phyloP scores from a whole-genome alignment of 2,797 vertebrate species.

The Anguilla marmorata region DNA sequence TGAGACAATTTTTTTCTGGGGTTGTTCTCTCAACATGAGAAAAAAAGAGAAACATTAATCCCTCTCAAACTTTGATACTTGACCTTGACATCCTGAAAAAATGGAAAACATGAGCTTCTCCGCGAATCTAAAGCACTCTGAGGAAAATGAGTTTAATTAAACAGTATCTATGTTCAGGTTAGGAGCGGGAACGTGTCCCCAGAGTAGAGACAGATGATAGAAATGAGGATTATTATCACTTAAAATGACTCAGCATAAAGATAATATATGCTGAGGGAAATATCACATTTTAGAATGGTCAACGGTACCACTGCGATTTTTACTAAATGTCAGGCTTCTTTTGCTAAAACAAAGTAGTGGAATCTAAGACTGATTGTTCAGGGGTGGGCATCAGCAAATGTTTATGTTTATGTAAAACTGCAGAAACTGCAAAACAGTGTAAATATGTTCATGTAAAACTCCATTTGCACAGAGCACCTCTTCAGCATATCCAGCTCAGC shows the following conservation, averaged over 20 bases:
- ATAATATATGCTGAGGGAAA: constrained; percentile 55
- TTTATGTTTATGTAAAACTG: constrained; percentile 60
- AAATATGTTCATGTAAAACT: constrained; percentile 50
- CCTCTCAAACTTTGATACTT: not conserved
- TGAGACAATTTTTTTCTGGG: not conserved
- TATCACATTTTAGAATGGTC: constrained; percentile 49
- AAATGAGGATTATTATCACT: not conserved
- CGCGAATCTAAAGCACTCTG: not conserved
- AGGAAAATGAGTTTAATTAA: not conserved
- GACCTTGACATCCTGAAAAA: constrained; percentile 18
- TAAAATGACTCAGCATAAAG: constrained; percentile 44
- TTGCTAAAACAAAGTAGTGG: constrained; percentile 64
- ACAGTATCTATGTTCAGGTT: not conserved
- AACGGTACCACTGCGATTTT: constrained; percentile 34
- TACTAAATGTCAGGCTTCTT: constrained; percentile 43
- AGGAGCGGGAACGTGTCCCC: not conserved
- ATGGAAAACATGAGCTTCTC: not conserved
- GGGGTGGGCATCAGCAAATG: constrained; percentile 45
- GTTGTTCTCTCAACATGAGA: constrained; percentile 18
- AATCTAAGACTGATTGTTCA: constrained; percentile 44
- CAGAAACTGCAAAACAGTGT: constrained; percentile 49
- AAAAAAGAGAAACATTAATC: not conserved
- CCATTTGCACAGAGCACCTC: not conserved
- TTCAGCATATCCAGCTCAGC: not conserved
- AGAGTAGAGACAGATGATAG: not conserved